phyloP scores from a whole-genome alignment of 1,140 invertebrate species.

The Grapholita molesta region DNA sequence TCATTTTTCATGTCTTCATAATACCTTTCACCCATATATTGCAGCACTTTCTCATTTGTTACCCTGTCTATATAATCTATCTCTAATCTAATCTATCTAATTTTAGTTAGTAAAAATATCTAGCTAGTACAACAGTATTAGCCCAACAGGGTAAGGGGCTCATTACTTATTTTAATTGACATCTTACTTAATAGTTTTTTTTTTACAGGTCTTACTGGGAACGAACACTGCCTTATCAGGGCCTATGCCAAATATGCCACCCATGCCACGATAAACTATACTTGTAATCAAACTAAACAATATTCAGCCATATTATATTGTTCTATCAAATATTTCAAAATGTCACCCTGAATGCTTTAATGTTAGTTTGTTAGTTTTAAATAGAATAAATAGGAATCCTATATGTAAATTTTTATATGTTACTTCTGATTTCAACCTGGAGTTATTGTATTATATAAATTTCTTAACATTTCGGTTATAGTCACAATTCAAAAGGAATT shows the following conservation, averaged over 20 bases:
- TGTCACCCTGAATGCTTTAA: slow-evolving; percentile 45
- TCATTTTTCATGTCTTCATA: too few species aligned
- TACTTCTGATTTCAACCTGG: slow-evolving; percentile 16
- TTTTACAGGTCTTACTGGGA: slow-evolving; percentile 77
- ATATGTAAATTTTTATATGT: neutral
- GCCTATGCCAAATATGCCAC: slow-evolving; percentile 74
- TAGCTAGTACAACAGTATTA: too few species aligned
- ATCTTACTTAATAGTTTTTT: neutral
- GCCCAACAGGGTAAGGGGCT: too few species aligned
- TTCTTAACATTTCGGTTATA: neutral
- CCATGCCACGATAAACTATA: slow-evolving; percentile 75
- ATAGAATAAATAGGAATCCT: slow-evolving; percentile 33
- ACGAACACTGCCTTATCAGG: slow-evolving; percentile 76
- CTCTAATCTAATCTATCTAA: too few species aligned
- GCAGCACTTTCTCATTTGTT: too few species aligned
- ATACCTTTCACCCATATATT: too few species aligned
- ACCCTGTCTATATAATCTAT: too few species aligned
- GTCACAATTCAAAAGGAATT: neutral
- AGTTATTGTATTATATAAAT: neutral
- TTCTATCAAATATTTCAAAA: slow-evolving; percentile 26
- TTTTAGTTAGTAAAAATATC: too few species aligned
- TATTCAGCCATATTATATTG: slow-evolving; percentile 30
- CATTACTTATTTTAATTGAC: neutral
- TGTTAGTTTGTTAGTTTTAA: slow-evolving; percentile 48
- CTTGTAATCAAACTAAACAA: slow-evolving; percentile 36